Evolutionary conservation across 1,140 invertebrate genomes (phyloP), one percentile per base, ranked within the genome.

Genomic region (Dreissena polymorpha): DNA sequence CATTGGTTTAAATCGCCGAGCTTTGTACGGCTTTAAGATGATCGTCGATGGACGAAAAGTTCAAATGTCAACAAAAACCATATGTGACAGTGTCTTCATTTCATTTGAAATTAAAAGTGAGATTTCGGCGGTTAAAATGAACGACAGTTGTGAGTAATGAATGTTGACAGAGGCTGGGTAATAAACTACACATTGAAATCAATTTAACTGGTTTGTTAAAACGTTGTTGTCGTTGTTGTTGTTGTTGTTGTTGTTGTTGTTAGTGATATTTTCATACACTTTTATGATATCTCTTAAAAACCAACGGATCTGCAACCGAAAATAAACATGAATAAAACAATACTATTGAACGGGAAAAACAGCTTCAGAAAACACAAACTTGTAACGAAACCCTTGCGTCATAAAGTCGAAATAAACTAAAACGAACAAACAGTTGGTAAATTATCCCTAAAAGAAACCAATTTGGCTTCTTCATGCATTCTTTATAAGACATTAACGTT

Each of bases 41-140:
- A 64, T 49, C 7, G 53, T n/a, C 16, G 50, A 64, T 57, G 18
- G 60, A 57, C 18, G 50, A 7, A 21, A 25, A 27, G 27, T 23
- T 55, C 49, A 79, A 79, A 70, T 68, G 78, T 80, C 78, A 80
- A 80, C 65, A 80, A 60, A 12, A 21, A 64, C 78, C 78, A 80
- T 80, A 80, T 80, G 78, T 72, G 27, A 57, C 18, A 10, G 63
- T 18, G 16, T 25, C 53, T 50, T 63, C 69, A 72, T 80, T 80
- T 64, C 51, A 80, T 80, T 80, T 64, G 63, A 71, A 51, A 72
- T 29, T 51, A 71, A 64, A 71, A 63, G 57, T 71, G 68, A 64
- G 27, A 63, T 23, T 64, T 29, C n/a, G 23, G 23, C 39, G 39
- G 39, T 39, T 39, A 5, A 39, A 39, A 39, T 39, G 8, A 39